Percentiles rank a stretch among this genome's conserved stretches.
Evolutionary conservation across 2,113 vertebrate species (phyloP).

Genomic region (Tragelaphus imberbis): DNA sequence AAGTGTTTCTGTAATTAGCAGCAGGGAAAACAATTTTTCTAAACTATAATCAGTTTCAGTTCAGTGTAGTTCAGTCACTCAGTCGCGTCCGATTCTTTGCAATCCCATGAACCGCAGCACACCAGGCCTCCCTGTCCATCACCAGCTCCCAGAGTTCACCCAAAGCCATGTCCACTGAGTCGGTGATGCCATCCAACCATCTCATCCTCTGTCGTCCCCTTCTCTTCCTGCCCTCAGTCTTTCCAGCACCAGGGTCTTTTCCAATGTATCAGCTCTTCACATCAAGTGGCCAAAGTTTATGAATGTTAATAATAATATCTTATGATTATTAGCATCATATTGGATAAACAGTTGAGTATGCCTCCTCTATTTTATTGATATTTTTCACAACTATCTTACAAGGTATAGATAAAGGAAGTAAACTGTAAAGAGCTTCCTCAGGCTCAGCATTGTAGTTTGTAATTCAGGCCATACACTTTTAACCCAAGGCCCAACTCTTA

Average conservation of each 20-base stretch:
- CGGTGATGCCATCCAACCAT: background rate
- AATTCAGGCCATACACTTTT: background rate
- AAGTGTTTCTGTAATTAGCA: background rate
- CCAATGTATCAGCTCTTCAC: background rate
- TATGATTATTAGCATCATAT: background rate
- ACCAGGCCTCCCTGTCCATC: background rate
- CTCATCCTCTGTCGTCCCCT: background rate
- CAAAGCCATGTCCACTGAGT: background rate
- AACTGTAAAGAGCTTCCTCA: background rate
- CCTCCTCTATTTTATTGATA: background rate
- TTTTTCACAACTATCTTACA: background rate
- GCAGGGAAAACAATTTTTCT: background rate
- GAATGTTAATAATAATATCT: background rate
- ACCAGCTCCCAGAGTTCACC: background rate
- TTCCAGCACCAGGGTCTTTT: background rate
- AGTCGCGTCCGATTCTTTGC: background rate
- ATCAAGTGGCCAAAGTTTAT: background rate
- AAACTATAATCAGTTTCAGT: background rate
- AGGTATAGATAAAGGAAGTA: background rate
- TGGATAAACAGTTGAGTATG: background rate
- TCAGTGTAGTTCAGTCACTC: fast-evolving
- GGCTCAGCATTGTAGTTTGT: background rate
- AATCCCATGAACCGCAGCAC: background rate
- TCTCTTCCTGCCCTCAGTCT: background rate
- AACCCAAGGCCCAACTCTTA: background rate